Evolutionary conservation across 1,140 invertebrate species (phyloP).

Genomic region (Leptinotarsa defecta): DNA sequence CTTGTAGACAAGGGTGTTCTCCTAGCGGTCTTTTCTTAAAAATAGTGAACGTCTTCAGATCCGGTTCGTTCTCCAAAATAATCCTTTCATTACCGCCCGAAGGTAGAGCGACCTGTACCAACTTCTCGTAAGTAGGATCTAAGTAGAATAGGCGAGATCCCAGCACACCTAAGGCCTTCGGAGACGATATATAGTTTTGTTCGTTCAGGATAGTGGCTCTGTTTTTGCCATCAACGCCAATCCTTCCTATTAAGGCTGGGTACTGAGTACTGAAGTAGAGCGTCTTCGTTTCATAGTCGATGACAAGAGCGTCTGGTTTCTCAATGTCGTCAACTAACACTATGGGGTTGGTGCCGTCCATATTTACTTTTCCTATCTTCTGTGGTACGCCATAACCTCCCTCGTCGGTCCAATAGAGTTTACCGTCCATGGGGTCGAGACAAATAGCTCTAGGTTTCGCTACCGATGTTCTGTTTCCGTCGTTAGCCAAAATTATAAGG

Average conservation of each 20-base stretch:
- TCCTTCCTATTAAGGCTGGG: constrained; percentile 73
- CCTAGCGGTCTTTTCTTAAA: constrained; percentile 81
- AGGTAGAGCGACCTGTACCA: constrained; percentile 85
- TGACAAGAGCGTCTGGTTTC: constrained; percentile 79
- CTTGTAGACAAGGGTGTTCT: constrained; percentile 82
- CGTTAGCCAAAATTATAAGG: constrained; percentile 88
- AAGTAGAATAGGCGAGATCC: constrained; percentile 85
- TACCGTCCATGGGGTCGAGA: constrained; percentile 87
- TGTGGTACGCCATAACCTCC: constrained; percentile 87
- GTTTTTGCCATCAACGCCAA: constrained; percentile 77
- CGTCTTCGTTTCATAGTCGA: constrained; percentile 82
- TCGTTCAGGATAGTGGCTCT: constrained; percentile 71
- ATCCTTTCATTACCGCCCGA: constrained; percentile 76
- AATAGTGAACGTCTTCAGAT: constrained; percentile 86
- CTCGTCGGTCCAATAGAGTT: constrained; percentile 95
- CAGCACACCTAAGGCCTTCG: constrained; percentile 82
- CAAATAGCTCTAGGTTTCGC: constrained; percentile 86
- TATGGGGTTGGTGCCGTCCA: constrained; percentile 86
- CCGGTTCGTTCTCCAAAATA: constrained; percentile 83
- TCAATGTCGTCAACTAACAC: constrained; percentile 71
- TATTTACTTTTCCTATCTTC: constrained; percentile 90
- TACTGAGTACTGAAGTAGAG: constrained; percentile 86
- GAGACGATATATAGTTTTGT: constrained; percentile 72
- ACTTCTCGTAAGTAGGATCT: constrained; percentile 88
- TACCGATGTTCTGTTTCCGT: constrained; percentile 84